Evolutionary conservation across 2,113 vertebrate genomes (phyloP), one percentile per base, ranked within the genome.

Genomic region (Paracyprichromis sp.): DNA sequence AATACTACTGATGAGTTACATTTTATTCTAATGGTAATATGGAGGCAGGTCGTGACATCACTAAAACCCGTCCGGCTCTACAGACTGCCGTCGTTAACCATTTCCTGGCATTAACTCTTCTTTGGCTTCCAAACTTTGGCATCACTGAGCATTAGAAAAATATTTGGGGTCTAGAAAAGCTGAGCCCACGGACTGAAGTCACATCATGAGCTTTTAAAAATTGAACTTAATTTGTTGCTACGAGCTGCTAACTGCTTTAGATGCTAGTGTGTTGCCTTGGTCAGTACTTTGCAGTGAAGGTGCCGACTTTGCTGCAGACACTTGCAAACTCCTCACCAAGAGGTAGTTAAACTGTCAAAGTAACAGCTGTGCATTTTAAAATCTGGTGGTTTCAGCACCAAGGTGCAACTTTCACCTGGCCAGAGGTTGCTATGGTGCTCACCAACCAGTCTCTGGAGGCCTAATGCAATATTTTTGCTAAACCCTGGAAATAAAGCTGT

Each of bases 181-280:
- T 61, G 57, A 61, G 29, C 29, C 0, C 0, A 2, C 2, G 0
- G 57, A 34, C 5, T 34, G 29, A 34, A 34, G 59, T 61, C 57
- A 10, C 29, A 63, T 34, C 29, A 1, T 1, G 9, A 36, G 31
- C 17, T n/a, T n/a, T n/a, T 66, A 36, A 66, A 66, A 66, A 38
- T 3, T n/a, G 1, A 66, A 66, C 10, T 63, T 61, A 3, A 61
- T 34, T 34, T 36, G 1, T n/a, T n/a, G 59, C 9, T 63, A 36
- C 1, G 3, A 63, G 59, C 17, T 63, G 31, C 9, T n/a, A 34
- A 11, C 40, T 76, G 40, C 24, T 47, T 26, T n/a, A 7, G 61
- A 36, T 19, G 9, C 31, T 66, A 66, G 61, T 12, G 34, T 11
- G 59, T 11, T 63, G 16, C 17, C 9, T 19, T 6, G 59, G 59